Evolutionary conservation across 2,113 vertebrate genomes (phyloP).

Genomic region (Pipra filicauda): DNA sequence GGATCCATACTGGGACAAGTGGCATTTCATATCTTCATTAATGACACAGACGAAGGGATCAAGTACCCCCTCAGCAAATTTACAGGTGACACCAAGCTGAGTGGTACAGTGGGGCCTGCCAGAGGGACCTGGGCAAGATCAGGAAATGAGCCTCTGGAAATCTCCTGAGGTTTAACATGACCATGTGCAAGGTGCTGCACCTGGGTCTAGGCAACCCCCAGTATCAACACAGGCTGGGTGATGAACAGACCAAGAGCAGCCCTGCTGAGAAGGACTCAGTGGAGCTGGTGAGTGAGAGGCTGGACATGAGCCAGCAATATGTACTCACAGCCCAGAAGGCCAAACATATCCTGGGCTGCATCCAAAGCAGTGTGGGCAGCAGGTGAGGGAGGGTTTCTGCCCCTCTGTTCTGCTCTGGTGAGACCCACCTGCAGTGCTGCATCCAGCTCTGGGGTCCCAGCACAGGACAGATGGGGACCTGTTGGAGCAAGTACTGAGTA

Average conservation of each 20-base stretch:
- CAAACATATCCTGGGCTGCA: not conserved
- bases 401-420: not conserved
- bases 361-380: not conserved
- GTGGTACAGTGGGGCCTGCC: not conserved
- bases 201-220: not conserved
- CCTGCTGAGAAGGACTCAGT: not conserved
- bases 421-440: not conserved
- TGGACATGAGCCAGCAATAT: not conserved
- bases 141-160: accelerated
- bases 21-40: not conserved
- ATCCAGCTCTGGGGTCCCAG: not conserved
- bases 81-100: not conserved
- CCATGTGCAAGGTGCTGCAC: not conserved
- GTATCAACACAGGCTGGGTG: not conserved
- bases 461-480: not conserved
- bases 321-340: not conserved
- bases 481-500: not conserved
- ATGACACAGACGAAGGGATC: not conserved
- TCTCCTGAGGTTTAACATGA: not conserved
- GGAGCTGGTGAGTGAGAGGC: not conserved
- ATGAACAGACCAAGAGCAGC: not conserved
- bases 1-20: not conserved
- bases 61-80: not conserved
- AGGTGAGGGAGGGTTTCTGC: not conserved
- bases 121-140: not conserved